These are phyloP conservation scores for Heteractis magnifica DNA, from an alignment of 92 coral and sea anemone species.

Conservation along the genomic window DNA sequence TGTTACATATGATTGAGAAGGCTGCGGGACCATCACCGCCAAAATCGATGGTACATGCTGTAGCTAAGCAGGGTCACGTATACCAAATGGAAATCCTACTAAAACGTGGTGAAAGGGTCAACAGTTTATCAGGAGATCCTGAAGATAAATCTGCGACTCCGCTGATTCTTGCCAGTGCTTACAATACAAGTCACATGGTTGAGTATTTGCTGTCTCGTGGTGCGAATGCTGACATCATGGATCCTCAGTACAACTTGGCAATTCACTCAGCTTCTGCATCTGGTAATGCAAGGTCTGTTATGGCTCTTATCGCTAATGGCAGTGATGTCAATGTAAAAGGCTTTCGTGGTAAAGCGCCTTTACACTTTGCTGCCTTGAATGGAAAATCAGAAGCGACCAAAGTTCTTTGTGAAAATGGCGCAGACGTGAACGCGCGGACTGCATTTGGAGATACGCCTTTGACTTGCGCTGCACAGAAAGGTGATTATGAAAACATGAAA, in stretches of 20 bases:
- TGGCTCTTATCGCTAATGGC: slow-evolving; percentile 37
- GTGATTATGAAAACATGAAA: slow-evolving; percentile 34
- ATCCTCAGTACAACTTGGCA: slow-evolving; percentile 21
- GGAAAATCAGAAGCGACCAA: slow-evolving; percentile 45
- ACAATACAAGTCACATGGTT: slow-evolving; percentile 33
- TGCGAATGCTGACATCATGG: slow-evolving; percentile 29
- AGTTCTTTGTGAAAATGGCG: slow-evolving; percentile 53
- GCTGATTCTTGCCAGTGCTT: slow-evolving; percentile 49
- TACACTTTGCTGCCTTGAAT: slow-evolving; percentile 43
- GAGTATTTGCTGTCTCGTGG: slow-evolving; percentile 49
- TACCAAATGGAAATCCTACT: slow-evolving; percentile 40
- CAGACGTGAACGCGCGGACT: slow-evolving; percentile 29
- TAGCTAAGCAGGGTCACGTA: slow-evolving; percentile 44
- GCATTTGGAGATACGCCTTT: slow-evolving; percentile 37
- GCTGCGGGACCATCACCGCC: slow-evolving; percentile 27
- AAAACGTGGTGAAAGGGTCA: slow-evolving; percentile 41
- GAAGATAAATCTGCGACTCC: slow-evolving; percentile 46
- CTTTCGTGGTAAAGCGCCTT: slow-evolving; percentile 29
- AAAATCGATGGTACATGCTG: slow-evolving; percentile 46
- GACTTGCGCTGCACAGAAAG: slow-evolving; percentile 43
- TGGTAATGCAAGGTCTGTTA: slow-evolving; percentile 31
- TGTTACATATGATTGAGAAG: slow-evolving; percentile 31
- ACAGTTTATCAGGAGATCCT: slow-evolving; percentile 26
- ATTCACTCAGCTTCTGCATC: slow-evolving; percentile 46
- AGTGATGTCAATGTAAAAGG: slow-evolving; percentile 45